phyloP scores from a whole-genome alignment of 2,113 vertebrate genomes.

The Saguinus imperator region DNA sequence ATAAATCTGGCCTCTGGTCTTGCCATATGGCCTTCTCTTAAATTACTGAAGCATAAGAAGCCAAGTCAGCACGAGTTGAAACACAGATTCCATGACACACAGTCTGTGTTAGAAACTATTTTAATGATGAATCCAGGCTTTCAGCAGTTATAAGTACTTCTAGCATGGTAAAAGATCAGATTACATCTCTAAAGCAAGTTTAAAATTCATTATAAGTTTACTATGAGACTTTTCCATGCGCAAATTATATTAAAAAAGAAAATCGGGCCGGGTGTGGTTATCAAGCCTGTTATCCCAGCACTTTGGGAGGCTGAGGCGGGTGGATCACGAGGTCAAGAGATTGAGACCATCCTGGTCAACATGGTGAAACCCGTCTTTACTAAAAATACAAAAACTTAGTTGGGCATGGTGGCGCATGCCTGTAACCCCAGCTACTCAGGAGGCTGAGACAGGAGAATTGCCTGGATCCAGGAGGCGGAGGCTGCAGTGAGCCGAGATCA shows the following conservation, averaged over 20 bases:
- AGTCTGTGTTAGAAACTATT: background rate
- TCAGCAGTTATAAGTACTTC: background rate
- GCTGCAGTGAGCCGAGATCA: too few species aligned
- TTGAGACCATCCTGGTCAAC: too few species aligned
- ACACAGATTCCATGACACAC: background rate
- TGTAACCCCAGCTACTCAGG: too few species aligned
- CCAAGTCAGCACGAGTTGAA: background rate
- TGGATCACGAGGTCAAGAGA: too few species aligned
- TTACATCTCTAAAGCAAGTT: background rate
- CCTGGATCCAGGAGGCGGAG: too few species aligned
- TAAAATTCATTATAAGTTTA: background rate
- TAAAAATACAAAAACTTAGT: too few species aligned
- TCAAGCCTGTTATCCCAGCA: too few species aligned
- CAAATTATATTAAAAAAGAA: background rate
- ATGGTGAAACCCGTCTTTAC: too few species aligned
- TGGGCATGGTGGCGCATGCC: too few species aligned
- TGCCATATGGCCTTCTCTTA: background rate
- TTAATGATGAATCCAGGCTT: background rate
- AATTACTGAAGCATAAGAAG: background rate
- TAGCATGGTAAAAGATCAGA: background rate
- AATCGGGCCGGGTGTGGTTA: background rate
- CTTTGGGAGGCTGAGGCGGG: too few species aligned
- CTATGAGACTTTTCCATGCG: background rate
- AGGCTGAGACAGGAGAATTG: too few species aligned
- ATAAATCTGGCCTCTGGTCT: background rate